Base-by-base conservation (phyloP, 2,888 invertebrate genomes). In the Amblyjoppa proteus region DNA sequence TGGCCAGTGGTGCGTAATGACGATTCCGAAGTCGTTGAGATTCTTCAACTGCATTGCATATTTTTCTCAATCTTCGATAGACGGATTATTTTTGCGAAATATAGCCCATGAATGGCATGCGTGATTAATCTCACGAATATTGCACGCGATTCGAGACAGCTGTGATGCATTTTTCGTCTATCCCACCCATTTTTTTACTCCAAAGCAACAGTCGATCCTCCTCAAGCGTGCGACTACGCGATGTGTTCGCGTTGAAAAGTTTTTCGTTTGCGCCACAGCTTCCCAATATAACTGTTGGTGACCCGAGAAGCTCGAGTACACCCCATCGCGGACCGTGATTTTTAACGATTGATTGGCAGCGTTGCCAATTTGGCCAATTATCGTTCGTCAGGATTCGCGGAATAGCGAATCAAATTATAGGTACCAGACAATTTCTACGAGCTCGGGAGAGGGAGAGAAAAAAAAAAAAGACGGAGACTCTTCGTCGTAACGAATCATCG, bases 331-430 rank as follows among this genome's bases (percentile, higher is more conserved):
- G 76, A 16, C n/a, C 90, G 92, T 92, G 92, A 92, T 93, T 91
- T 91, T 91, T 90, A 90, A 90, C 90, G 91, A 93, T 93, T 93
- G 93, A 93, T 93, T 93, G 93, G 92, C 93, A 92, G 93, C 90
- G 92, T 93, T 92, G 90, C 88, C 91, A 93, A 93, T 93, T 93
- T 92, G 88, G 90, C 89, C 91, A 93, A 93, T 93, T 93, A 92
- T 89, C 89, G 87, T 84, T 86, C 82, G 88, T 85, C 88, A 90
- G 86, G 88, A 89, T 93, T 93, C 92, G 91, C 89, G 91, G 93
- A 93, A 93, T 89, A 89, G 87, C 87, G 89, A 92, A 92, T 92
- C 88, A 92, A 93, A 93, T 93, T 93, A 92, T 90, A 89, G 90
- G 84, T 81, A 87, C 56, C 78, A 77, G 77, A 70, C 80, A 45